Percentiles rank a stretch among this genome's conserved stretches.
Evolutionary conservation across 2,888 invertebrate genomes (phyloP).

Genomic region (Lepidocyrtoides sp.): DNA sequence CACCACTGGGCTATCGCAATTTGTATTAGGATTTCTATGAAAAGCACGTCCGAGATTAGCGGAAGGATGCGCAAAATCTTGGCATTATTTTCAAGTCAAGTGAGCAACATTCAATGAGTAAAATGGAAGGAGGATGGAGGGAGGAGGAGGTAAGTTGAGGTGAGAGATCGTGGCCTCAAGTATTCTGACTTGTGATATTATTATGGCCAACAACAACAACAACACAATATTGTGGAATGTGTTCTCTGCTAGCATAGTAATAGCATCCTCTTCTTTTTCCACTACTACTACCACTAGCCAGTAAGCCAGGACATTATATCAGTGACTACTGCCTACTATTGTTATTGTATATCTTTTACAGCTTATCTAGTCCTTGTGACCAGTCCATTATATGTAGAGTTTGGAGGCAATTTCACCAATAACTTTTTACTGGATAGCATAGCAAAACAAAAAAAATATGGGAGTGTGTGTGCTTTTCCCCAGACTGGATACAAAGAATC

Average conservation of each 20-base stretch:
- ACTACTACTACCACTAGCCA: neutral
- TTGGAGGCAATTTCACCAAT: conserved; percentile 41
- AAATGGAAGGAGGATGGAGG: conserved; percentile 19
- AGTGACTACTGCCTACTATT: neutral
- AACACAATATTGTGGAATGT: conserved; percentile 10
- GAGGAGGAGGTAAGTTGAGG: conserved; percentile 60
- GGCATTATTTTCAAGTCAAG: conserved; percentile 75
- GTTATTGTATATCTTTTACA: neutral
- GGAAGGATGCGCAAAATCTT: conserved; percentile 82
- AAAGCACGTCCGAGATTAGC: conserved; percentile 76
- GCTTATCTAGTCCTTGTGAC: neutral
- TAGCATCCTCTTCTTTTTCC: neutral
- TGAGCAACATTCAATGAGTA: conserved; percentile 70
- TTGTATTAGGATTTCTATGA: conserved; percentile 49
- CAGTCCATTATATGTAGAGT: conserved; percentile 19
- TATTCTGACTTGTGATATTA: conserved; percentile 74
- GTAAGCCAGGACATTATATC: conserved; percentile 14
- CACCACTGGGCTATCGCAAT: neutral
- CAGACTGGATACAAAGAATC: conserved; percentile 17
- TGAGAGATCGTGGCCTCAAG: conserved; percentile 77
- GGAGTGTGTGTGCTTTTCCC: conserved; percentile 4
- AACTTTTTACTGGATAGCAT: neutral
- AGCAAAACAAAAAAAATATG: conserved; percentile 12
- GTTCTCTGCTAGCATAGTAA: neutral
- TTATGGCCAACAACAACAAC: conserved; percentile 61